Evolutionary conservation across 2,113 vertebrate genomes (phyloP).

Genomic region (Eolophus roseicapilla): DNA sequence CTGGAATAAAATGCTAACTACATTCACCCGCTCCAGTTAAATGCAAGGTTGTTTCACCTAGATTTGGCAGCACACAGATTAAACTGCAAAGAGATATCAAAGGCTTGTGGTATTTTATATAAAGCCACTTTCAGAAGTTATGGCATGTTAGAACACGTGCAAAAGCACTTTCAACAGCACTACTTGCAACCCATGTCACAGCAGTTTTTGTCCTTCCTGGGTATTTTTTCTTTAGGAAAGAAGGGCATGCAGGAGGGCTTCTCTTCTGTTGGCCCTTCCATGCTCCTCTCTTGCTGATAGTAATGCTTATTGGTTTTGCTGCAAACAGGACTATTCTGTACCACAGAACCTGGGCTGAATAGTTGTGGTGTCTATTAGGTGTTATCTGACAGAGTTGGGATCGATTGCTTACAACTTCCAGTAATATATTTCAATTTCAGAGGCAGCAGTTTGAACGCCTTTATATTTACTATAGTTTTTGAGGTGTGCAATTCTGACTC

Average conservation of each 20-base stretch:
- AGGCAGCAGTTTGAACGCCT: not conserved
- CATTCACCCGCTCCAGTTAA: not conserved
- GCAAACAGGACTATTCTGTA: not conserved
- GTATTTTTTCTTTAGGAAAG: not conserved
- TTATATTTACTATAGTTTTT: not conserved
- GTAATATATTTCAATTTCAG: not conserved
- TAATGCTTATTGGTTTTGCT: not conserved
- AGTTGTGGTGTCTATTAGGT: not conserved
- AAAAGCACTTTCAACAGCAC: not conserved
- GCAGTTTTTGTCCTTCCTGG: not conserved
- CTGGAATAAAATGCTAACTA: conserved; percentile 1
- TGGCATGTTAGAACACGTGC: not conserved
- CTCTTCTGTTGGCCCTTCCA: not conserved
- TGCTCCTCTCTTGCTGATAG: not conserved
- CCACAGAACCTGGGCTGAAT: not conserved
- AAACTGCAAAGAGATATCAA: not conserved
- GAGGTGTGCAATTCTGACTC: not conserved
- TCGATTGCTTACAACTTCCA: not conserved
- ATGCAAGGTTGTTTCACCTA: not conserved
- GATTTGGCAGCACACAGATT: not conserved
- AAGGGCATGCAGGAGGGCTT: not conserved
- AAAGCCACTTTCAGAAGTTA: not conserved
- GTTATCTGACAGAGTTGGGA: not conserved
- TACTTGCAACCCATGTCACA: not conserved
- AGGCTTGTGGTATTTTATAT: not conserved